Evolutionary conservation across 2,797 vertebrate genomes (phyloP).

Genomic region (Acestrorhynchus altus): DNA sequence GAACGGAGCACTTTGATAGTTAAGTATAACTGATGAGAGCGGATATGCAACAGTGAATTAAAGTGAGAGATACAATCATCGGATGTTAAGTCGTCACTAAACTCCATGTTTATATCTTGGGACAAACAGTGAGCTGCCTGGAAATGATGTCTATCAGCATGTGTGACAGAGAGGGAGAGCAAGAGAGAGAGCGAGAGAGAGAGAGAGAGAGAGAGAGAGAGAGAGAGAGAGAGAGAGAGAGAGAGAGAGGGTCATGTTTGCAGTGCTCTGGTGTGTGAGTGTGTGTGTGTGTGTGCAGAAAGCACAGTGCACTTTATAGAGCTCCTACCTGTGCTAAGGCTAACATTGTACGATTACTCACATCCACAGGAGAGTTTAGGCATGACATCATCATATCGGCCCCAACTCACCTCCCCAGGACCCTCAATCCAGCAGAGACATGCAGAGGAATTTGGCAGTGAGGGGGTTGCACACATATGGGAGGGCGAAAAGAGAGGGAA

Average conservation of each 20-base stretch:
- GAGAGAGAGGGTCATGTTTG: background rate
- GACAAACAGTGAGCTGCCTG: background rate
- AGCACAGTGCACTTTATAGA: constrained; percentile 34
- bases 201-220: background rate
- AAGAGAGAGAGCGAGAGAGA: background rate
- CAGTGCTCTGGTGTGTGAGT: constrained; percentile 26
- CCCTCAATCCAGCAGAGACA: background rate
- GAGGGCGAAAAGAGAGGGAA: constrained; percentile 15
- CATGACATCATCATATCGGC: constrained; percentile 82
- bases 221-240: constrained; percentile 13
- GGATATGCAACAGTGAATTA: background rate
- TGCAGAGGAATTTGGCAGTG: background rate
- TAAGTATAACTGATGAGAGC: background rate
- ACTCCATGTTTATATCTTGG: background rate
- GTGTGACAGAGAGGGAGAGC: background rate
- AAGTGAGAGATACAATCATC: background rate
- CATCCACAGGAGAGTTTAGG: constrained; percentile 78
- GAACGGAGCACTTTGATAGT: background rate
- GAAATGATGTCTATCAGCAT: constrained; percentile 9
- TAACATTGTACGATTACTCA: constrained; percentile 69
- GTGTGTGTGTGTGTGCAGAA: constrained; percentile 22
- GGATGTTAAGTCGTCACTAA: constrained; percentile 1
- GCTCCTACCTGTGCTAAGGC: constrained; percentile 46
- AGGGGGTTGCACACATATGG: constrained; percentile 19
- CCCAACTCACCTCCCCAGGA: constrained; percentile 55